These are phyloP conservation scores for Oceanites oceanicus DNA, from an alignment of 2,113 vertebrate species.

Conservation along the genomic window DNA sequence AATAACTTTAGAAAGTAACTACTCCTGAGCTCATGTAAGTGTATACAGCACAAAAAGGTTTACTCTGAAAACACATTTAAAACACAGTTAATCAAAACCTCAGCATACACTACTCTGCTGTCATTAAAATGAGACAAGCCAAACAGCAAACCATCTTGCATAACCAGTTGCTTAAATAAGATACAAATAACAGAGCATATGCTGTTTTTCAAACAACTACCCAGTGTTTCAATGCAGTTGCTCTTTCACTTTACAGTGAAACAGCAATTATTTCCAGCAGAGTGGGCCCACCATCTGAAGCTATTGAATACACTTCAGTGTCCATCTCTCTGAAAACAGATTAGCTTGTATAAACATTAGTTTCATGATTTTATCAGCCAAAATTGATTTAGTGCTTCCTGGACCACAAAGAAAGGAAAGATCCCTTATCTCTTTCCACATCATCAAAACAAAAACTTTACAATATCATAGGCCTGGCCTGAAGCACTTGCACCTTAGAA, in stretches of 20 bases:
- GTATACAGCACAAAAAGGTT: background rate
- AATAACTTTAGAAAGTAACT: background rate
- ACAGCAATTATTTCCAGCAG: background rate
- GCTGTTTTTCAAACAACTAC: background rate
- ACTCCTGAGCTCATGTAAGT: background rate
- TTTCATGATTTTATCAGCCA: background rate
- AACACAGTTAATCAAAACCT: background rate
- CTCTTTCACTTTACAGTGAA: background rate
- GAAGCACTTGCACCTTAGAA: background rate
- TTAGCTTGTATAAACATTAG: background rate
- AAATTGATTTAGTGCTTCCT: background rate
- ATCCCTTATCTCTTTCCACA: background rate
- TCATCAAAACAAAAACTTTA: background rate
- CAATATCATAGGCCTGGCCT: background rate
- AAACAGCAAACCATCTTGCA: slow-evolving; percentile 1
- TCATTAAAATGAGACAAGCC: background rate
- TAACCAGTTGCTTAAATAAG: background rate
- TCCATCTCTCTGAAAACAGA: background rate
- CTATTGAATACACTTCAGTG: background rate
- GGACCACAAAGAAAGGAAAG: background rate
- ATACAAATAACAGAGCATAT: background rate
- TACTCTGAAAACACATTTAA: background rate
- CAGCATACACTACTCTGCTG: background rate
- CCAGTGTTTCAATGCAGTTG: background rate
- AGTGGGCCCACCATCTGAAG: background rate